Conservation (phyloP, 2,888 invertebrate species). For the Barypeithes pellucidus region DNA sequence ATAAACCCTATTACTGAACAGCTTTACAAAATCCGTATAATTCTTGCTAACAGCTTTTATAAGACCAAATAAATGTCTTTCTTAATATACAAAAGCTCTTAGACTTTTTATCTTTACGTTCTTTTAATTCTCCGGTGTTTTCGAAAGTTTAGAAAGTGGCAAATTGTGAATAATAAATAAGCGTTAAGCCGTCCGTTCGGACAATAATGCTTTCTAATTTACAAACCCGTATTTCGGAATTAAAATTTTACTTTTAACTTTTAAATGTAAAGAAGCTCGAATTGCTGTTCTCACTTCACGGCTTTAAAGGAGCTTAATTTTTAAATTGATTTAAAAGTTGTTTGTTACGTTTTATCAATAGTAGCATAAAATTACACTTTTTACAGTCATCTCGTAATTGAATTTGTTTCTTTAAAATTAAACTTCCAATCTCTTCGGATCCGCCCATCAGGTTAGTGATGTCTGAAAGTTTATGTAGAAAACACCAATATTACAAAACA, state of each 20-base stretch:
- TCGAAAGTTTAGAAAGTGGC: constrained; percentile 18
- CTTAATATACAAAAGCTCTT: constrained; percentile 17
- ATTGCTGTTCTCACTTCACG: no score
- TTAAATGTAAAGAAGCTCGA: constrained; percentile 13
- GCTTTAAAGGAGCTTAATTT: no score
- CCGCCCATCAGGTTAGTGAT: no score
- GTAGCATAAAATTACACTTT: no score
- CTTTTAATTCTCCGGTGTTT: constrained; percentile 25
- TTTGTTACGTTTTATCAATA: no score
- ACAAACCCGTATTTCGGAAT: constrained; percentile 15
- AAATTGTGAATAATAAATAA: constrained; percentile 25
- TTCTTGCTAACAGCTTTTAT: constrained; percentile 6
- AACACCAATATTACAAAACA: no score
- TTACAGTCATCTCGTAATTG: no score
- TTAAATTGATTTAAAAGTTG: background rate
- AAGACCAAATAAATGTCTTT: constrained; percentile 9
- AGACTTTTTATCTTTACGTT: constrained; percentile 22
- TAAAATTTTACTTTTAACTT: constrained; percentile 6
- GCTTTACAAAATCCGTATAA: background rate
- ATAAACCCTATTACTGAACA: background rate
- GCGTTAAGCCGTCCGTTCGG: background rate
- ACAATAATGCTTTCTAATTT: constrained; percentile 13
- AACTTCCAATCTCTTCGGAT: no score
- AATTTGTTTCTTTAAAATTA: no score
- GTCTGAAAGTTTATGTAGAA: no score